Conservation (phyloP, 1,140 invertebrate genomes). For the Diorhabda carinulata region DNA sequence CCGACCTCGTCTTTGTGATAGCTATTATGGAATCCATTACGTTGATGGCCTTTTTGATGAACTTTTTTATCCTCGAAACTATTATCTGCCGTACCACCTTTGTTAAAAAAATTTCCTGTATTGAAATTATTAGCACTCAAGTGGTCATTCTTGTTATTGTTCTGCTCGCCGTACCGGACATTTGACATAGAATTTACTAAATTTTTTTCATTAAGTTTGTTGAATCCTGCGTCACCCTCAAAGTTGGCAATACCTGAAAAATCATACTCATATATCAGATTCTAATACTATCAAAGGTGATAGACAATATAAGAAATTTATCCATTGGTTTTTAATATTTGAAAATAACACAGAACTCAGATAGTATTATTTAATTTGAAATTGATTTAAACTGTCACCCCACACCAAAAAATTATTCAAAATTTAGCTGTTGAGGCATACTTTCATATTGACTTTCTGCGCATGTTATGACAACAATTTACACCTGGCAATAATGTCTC, state of each 20-base stretch:
- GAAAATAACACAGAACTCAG: too few relatives aligned
- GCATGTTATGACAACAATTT: too few relatives aligned
- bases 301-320: too few relatives aligned
- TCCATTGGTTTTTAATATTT: too few relatives aligned
- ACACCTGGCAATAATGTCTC: too few relatives aligned
- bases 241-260: slow-evolving; percentile 29
- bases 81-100: slow-evolving; percentile 26
- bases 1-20: slow-evolving; percentile 65
- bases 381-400: too few relatives aligned
- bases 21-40: slow-evolving; percentile 60
- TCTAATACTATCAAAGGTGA: too few relatives aligned
- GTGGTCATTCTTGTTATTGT: slow-evolving; percentile 33
- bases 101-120: slow-evolving; percentile 37
- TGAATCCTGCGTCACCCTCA: slow-evolving; percentile 37
- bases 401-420: too few relatives aligned
- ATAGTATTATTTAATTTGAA: too few relatives aligned
- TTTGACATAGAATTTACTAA: slow-evolving; percentile 31
- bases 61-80: slow-evolving; percentile 51
- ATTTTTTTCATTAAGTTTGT: slow-evolving; percentile 37
- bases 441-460: too few relatives aligned
- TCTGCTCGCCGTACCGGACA: slow-evolving; percentile 34
- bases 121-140: slow-evolving; percentile 33
- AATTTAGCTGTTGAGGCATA: too few relatives aligned
- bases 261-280: slow-evolving; percentile 13
- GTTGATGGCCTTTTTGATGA: slow-evolving; percentile 61